phyloP scores from a whole-genome alignment of 2,113 vertebrate species.

The Ceuthmochares aereus region DNA sequence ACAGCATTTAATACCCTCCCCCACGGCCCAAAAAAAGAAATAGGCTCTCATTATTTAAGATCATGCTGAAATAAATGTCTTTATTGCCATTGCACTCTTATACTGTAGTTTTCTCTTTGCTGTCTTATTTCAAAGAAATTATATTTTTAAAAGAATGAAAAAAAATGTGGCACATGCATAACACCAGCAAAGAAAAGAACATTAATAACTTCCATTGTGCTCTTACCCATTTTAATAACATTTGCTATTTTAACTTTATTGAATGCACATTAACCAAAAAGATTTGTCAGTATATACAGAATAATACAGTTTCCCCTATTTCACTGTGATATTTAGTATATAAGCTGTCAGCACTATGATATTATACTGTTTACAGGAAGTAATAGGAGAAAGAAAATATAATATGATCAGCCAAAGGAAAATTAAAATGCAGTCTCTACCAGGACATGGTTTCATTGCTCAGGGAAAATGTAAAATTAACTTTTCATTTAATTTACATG shows the following conservation, averaged over 20 bases:
- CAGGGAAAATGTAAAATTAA: slow-evolving; percentile 36
- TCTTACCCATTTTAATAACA: slow-evolving; percentile 8
- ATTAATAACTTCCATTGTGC: neutral
- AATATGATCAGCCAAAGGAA: neutral
- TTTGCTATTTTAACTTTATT: slow-evolving; percentile 25
- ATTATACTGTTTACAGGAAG: neutral
- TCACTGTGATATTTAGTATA: slow-evolving; percentile 6
- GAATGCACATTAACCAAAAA: neutral
- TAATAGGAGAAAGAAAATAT: slow-evolving; percentile 18
- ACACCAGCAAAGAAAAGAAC: neutral
- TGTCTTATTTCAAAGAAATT: neutral
- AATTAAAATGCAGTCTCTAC: slow-evolving; percentile 36
- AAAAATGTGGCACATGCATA: neutral
- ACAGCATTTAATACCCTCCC: neutral
- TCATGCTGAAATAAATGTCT: neutral
- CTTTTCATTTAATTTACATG: slow-evolving; percentile 44
- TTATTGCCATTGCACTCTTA: neutral
- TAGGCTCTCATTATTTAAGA: neutral
- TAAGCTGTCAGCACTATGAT: neutral
- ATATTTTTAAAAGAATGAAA: neutral
- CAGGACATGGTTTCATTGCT: neutral
- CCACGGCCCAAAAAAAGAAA: neutral
- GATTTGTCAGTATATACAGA: neutral
- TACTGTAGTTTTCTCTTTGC: neutral
- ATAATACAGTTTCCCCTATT: neutral